These are phyloP conservation scores for Oxyteleia sp. DNA, from an alignment of 2,888 invertebrate species.

Conservation along the genomic window DNA sequence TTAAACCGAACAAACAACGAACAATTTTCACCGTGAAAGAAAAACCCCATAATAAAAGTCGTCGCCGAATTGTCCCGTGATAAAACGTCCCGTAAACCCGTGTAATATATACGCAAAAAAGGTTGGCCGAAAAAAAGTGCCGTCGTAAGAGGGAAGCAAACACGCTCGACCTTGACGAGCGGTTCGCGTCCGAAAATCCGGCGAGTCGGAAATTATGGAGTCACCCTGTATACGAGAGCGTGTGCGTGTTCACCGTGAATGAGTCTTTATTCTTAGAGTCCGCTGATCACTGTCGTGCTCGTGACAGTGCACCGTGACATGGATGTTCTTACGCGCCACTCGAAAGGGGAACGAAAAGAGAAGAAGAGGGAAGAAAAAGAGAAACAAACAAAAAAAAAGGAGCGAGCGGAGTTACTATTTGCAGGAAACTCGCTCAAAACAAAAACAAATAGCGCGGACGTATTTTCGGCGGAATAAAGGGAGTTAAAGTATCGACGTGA, in stretches of 20 bases:
- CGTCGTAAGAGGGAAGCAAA: no score
- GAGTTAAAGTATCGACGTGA: slow-evolving; percentile 65
- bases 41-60: no score
- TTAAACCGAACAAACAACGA: no score
- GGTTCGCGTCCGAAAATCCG: neutral
- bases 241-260: slow-evolving; percentile 58
- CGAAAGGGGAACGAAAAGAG: slow-evolving; percentile 23
- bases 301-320: slow-evolving; percentile 63
- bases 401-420: slow-evolving; percentile 49
- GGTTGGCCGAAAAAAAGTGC: no score
- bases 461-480: slow-evolving; percentile 61
- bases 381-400: no score
- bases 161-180: slow-evolving; percentile 44
- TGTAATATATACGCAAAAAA: no score
- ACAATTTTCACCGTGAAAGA: no score
- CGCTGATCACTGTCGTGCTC: slow-evolving; percentile 64
- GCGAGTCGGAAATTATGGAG: slow-evolving; percentile 39
- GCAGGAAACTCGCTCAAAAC: slow-evolving; percentile 64
- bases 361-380: neutral
- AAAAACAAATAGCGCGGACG: slow-evolving; percentile 55
- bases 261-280: slow-evolving; percentile 66
- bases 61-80: no score
- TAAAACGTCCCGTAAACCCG: no score
- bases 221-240: slow-evolving; percentile 53
- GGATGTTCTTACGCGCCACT: slow-evolving; percentile 60